A percentile compares a stretch with the other conserved stretches of the same genome.
Conservation (phyloP, 2,888 invertebrate genomes). For the Himalopsyche japonica region DNA sequence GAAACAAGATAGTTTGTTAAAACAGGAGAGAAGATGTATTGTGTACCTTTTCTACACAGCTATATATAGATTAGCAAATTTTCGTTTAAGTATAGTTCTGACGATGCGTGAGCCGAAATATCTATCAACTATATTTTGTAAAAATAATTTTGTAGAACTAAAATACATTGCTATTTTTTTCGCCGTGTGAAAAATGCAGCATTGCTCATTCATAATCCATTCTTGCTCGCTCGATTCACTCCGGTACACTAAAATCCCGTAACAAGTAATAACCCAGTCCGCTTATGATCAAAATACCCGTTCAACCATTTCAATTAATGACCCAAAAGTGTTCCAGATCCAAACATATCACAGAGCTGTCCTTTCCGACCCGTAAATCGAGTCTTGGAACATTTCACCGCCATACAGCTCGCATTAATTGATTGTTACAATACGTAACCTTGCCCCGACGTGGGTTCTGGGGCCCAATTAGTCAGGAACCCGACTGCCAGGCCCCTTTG, state of each 20-base stretch:
- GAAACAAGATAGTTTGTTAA: no score
- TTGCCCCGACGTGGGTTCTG: background rate
- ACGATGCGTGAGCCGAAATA: no score
- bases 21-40: no score
- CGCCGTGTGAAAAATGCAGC: no score
- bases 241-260: background rate
- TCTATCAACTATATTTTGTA: no score
- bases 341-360: background rate
- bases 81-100: no score
- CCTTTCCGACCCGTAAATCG: background rate
- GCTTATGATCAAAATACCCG: background rate
- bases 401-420: background rate
- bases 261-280: background rate
- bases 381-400: background rate
- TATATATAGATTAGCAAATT: no score
- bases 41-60: no score
- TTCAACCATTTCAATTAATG: background rate
- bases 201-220: background rate
- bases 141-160: no score
- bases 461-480: conserved; percentile 7
- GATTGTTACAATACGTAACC: conserved; percentile 14
- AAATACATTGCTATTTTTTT: no score
- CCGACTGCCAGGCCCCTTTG: background rate
- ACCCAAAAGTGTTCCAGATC: background rate
- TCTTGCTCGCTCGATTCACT: background rate